phyloP scores from a whole-genome alignment of 2,888 invertebrate species.

The Limnephilus marmoratus region DNA sequence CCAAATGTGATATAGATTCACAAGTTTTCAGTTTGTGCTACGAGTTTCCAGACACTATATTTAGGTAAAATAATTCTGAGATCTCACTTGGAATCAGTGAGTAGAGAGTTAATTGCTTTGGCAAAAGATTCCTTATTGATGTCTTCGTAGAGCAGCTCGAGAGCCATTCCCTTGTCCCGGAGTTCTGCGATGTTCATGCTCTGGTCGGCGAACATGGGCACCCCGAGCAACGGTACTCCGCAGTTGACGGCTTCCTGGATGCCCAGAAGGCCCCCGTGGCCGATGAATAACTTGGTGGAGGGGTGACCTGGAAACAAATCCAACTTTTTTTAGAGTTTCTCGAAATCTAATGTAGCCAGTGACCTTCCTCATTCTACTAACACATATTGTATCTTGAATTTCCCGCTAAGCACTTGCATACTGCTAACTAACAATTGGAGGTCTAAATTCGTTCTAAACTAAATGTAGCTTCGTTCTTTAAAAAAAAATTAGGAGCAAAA shows the following conservation, averaged over 20 bases:
- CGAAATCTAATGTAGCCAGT: too few species aligned
- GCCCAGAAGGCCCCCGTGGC: slow-evolving; percentile 80
- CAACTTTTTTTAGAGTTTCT: neutral
- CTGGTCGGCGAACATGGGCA: slow-evolving; percentile 77
- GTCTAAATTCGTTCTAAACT: too few species aligned
- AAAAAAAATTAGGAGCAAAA: too few species aligned
- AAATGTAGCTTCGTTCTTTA: too few species aligned
- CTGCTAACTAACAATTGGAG: too few species aligned
- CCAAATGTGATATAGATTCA: too few species aligned
- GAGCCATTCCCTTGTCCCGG: slow-evolving; percentile 75
- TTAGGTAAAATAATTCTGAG: neutral
- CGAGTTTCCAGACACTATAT: too few species aligned
- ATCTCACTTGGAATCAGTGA: slow-evolving; percentile 73
- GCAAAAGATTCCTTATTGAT: slow-evolving; percentile 71
- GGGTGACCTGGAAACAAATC: slow-evolving; percentile 73
- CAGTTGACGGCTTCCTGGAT: slow-evolving; percentile 79
- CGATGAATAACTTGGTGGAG: slow-evolving; percentile 78
- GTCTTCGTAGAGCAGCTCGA: slow-evolving; percentile 70
- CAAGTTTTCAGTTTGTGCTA: too few species aligned
- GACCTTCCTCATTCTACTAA: too few species aligned
- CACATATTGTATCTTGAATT: too few species aligned
- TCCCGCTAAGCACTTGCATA: too few species aligned
- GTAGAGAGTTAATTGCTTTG: slow-evolving; percentile 71
- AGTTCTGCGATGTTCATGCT: slow-evolving; percentile 76
- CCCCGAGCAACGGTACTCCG: slow-evolving; percentile 77